A percentile compares a stretch with the other conserved stretches of the same genome.
Conservation (phyloP, 2,113 vertebrate species). For the Micromys minutus region DNA sequence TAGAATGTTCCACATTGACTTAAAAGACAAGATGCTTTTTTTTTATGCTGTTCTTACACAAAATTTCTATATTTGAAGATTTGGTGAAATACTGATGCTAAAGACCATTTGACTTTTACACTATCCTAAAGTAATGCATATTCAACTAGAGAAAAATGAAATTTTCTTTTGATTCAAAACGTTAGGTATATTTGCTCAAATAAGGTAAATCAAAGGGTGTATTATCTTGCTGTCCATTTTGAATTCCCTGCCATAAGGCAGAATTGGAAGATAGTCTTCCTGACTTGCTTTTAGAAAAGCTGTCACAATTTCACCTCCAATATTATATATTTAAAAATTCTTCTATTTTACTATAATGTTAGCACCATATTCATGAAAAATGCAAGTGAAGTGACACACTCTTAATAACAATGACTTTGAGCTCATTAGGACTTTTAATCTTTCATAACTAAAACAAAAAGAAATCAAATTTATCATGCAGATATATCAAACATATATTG, state of each 20-base stretch:
- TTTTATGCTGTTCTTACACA: neutral
- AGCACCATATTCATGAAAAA: conserved; percentile 1
- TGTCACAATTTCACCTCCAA: neutral
- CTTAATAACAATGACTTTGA: neutral
- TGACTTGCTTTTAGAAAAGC: conserved; percentile 23
- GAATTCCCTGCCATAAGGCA: conserved; percentile 6
- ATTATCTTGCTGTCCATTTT: neutral
- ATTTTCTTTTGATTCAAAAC: neutral
- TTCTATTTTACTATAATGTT: neutral
- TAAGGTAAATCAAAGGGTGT: neutral
- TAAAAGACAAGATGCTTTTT: neutral
- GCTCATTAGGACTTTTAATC: neutral
- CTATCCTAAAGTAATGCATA: neutral
- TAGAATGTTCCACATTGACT: neutral
- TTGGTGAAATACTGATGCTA: neutral
- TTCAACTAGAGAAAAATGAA: neutral
- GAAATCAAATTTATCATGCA: conserved; percentile 26
- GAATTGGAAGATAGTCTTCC: neutral
- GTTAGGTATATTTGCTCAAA: neutral
- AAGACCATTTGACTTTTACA: neutral
- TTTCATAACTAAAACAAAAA: neutral
- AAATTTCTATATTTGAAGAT: neutral
- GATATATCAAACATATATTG: neutral
- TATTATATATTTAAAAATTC: neutral
- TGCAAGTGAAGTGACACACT: neutral